Evolutionary conservation across 2,888 invertebrate genomes (phyloP).

Genomic region (Tortrix viridana): DNA sequence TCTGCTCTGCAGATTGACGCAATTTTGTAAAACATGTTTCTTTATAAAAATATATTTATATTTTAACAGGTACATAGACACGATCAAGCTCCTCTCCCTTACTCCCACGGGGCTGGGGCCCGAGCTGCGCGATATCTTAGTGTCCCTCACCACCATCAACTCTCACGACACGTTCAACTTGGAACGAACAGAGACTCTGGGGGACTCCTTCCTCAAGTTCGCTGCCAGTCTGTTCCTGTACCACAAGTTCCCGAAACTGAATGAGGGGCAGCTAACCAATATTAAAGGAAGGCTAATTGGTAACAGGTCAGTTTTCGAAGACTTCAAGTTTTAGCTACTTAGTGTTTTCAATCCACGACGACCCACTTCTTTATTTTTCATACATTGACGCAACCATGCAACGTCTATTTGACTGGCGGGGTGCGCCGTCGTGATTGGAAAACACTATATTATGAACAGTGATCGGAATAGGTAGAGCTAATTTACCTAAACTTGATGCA

Average conservation of each 20-base stretch:
- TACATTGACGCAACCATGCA: too few species aligned
- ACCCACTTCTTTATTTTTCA: too few species aligned
- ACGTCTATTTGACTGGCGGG: too few species aligned
- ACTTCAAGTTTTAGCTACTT: too few species aligned
- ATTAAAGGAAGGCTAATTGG: slow-evolving; percentile 89
- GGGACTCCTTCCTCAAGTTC: slow-evolving; percentile 95
- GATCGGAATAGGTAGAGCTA: too few species aligned
- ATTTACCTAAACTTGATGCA: too few species aligned
- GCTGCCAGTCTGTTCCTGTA: slow-evolving; percentile 89
- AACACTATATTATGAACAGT: too few species aligned
- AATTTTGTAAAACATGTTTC: too few species aligned
- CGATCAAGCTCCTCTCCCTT: slow-evolving; percentile 54
- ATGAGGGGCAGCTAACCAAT: slow-evolving; percentile 92
- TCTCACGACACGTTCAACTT: slow-evolving; percentile 90
- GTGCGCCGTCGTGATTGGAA: too few species aligned
- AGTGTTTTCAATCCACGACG: too few species aligned
- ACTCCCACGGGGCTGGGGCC: slow-evolving; percentile 64
- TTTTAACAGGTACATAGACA: slow-evolving; percentile 61
- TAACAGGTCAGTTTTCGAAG: slow-evolving; percentile 87
- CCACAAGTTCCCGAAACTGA: slow-evolving; percentile 86
- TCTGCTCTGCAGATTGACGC: too few species aligned
- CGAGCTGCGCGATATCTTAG: slow-evolving; percentile 72
- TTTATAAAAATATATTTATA: too few species aligned
- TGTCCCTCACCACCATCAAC: slow-evolving; percentile 89
- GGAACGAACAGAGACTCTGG: slow-evolving; percentile 94